These are phyloP conservation scores for Hydrotaea cyrtoneurina DNA, from an alignment of 2,888 invertebrate species.

Conservation along the genomic window DNA sequence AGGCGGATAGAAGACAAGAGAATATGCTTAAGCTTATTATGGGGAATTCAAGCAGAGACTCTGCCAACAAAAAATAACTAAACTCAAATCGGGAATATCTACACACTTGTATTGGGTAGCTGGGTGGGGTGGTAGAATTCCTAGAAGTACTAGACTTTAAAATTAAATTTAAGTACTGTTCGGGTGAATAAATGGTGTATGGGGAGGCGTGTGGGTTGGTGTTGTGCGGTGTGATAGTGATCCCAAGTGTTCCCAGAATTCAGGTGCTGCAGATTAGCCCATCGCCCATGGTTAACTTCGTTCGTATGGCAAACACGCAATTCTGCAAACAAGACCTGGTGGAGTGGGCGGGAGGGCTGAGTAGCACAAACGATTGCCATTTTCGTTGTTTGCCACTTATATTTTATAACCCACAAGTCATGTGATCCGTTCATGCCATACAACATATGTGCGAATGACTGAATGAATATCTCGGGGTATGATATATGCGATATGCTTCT, in stretches of 20 bases:
- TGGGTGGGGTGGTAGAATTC: background rate
- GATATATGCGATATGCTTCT: constrained; percentile 1
- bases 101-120: background rate
- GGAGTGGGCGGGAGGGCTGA: background rate
- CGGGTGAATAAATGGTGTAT: background rate
- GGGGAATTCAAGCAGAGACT: constrained; percentile 8
- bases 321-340: background rate
- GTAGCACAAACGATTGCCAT: constrained; percentile 16
- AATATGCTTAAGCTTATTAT: constrained; percentile 38
- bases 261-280: constrained; percentile 22
- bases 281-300: constrained; percentile 1
- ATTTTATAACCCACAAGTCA: constrained; percentile 22
- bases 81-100: background rate
- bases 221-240: background rate
- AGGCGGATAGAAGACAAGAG: background rate
- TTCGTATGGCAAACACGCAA: constrained; percentile 3
- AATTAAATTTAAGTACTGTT: constrained; percentile 25
- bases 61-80: background rate
- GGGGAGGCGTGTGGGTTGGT: background rate
- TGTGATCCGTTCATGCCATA: background rate
- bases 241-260: constrained; percentile 2
- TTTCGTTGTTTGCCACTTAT: constrained; percentile 22
- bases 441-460: background rate
- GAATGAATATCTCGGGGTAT: background rate
- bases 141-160: background rate